Evolutionary conservation across 2,797 vertebrate genomes (phyloP).

Genomic region (Etheostoma nigrum): DNA sequence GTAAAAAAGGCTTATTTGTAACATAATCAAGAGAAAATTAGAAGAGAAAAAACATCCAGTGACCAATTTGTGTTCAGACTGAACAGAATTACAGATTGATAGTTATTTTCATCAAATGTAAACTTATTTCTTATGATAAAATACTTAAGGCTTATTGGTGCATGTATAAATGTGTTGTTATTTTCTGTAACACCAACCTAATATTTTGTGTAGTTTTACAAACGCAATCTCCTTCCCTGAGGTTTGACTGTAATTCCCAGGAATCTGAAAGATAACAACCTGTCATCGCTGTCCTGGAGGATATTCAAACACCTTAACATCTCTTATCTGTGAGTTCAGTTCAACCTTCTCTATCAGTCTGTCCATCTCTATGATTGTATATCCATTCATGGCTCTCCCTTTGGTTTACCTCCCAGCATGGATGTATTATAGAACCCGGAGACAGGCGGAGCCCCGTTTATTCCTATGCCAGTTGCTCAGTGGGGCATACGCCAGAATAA

Average conservation of each 20-base stretch:
- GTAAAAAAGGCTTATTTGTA: neutral
- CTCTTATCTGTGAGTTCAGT: constrained; percentile 93
- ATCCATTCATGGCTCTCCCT: neutral
- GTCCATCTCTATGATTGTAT: constrained; percentile 15
- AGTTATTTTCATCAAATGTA: constrained; percentile 32
- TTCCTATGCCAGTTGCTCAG: no score
- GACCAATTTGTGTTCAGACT: constrained; percentile 5
- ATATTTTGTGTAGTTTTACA: constrained; percentile 27
- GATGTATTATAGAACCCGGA: no score
- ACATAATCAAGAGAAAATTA: constrained; percentile 1
- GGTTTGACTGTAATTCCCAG: constrained; percentile 80
- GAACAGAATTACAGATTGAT: constrained; percentile 32
- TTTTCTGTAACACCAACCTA: neutral
- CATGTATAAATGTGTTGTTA: neutral
- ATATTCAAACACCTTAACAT: constrained; percentile 94
- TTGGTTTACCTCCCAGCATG: constrained; percentile 15
- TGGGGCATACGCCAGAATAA: no score
- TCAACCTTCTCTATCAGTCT: constrained; percentile 33
- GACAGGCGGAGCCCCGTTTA: no score
- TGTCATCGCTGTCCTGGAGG: constrained; percentile 94
- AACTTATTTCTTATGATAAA: constrained; percentile 38
- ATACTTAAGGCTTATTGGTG: constrained; percentile 8
- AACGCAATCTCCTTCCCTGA: constrained; percentile 35
- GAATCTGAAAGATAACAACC: constrained; percentile 97
- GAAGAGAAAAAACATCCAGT: neutral